Percentiles rank a stretch among this genome's conserved stretches.
Evolutionary conservation across 2,888 invertebrate species (phyloP).

Genomic region (Trachelus iudaicus): DNA sequence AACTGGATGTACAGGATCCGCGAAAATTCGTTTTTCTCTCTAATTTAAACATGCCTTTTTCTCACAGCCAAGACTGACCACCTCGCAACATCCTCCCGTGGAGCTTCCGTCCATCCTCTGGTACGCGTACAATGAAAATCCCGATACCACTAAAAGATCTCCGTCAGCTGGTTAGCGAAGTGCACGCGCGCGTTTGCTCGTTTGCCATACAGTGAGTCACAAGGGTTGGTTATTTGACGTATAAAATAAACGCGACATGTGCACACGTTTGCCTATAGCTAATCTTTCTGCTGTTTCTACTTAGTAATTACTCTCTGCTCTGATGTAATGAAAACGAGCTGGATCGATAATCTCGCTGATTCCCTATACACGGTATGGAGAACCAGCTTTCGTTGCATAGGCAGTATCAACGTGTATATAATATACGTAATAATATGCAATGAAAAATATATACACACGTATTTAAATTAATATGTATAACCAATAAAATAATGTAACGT

Average conservation of each 20-base stretch:
- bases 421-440: background rate
- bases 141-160: background rate
- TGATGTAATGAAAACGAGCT: constrained; percentile 26
- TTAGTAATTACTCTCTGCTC: constrained; percentile 27
- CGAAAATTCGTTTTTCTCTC: too few species aligned
- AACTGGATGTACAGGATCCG: too few species aligned
- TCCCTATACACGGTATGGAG: background rate
- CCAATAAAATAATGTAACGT: background rate
- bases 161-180: constrained; percentile 1
- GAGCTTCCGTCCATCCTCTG: background rate
- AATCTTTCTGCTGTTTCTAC: constrained; percentile 30
- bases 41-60: too few species aligned
- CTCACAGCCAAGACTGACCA: too few species aligned
- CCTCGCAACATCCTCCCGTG: background rate
- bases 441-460: background rate
- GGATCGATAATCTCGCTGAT: constrained; percentile 8
- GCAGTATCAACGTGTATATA: background rate
- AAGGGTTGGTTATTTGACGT: constrained; percentile 10
- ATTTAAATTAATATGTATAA: background rate
- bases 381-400: background rate
- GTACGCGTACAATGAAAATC: background rate
- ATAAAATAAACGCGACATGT: background rate
- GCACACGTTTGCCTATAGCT: constrained; percentile 16
- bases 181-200: background rate
- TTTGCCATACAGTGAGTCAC: constrained; percentile 12